Evolutionary conservation across 2,888 invertebrate genomes (phyloP), one percentile per base, ranked within the genome.

Genomic region (Dioctria rufipes): DNA sequence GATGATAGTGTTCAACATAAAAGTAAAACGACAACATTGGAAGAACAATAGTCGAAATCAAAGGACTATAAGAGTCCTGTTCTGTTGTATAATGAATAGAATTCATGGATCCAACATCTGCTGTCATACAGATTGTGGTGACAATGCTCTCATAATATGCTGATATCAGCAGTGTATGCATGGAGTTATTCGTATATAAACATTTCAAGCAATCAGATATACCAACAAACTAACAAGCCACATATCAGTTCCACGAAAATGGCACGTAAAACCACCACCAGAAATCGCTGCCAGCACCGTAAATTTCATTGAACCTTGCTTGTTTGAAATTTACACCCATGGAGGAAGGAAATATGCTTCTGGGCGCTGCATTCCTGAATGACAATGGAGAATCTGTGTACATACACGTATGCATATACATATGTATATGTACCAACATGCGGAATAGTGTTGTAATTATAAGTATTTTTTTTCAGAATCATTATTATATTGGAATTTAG

Each of bases 221-320:
- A 71, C 51, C 37, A 37, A 54, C 54, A 40, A 51, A 71, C 54
- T 42, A 40, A 51, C 71, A 71, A 54, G 54, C 71, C 71, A 39
- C 71, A 71, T 71, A 71, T 40, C 71, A 71, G 54, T 54, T 39
- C 71, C 11, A 54, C 71, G 71, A 54, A 71, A 71, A 71, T 71
- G 71, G 51, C 71, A 71, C 51, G 71, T 71, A 71, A 46, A 71
- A 71, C 71, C 71, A 71, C 71, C 71, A 71, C 54, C 54, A 71
- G 71, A 71, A 71, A 71, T 71, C 71, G 54, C 71, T 71, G 54
- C 71, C 54, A 71, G 54, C 40, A 54, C 71, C 42, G 54, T 51
- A 71, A 71, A 71, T 71, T 71, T 37, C 54, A n/a, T 25, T n/a
- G 67, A 46, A 67, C n/a, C 67, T 46, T 46, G 67, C 8, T 40